Evolutionary conservation across 1,140 invertebrate species (phyloP), one percentile per base, ranked within the genome.

Genomic region (Lepidostoma basale): DNA sequence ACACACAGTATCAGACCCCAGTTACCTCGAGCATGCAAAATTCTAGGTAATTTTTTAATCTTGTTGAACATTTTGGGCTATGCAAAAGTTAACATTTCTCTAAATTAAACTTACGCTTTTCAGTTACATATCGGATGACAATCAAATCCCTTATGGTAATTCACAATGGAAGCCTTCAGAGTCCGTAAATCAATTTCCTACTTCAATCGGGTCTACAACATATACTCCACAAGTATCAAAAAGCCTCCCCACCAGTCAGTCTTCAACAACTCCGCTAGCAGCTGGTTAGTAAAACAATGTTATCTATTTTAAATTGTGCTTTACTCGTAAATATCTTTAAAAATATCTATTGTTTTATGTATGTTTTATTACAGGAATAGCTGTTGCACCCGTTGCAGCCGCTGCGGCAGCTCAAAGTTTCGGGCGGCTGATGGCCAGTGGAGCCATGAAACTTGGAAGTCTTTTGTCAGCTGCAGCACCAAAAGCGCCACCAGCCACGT

Each of bases 231-330:
- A 66, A 62, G 65, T 72, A 12, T n/a, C 80, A 78, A 74, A 78
- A 81, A 76, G 76, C 79, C 65, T 77, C 73, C 72, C 74, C 70
- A 58, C 84, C 83, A 73, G 85, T 86, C 76, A 87, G 87, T 77
- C 78, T 84, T 70, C 83, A 82, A 42, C 84, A 82, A 83, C 69
- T 74, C 76, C 59, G 70, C 26, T 65, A 12, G 30, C 36, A 54
- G 62, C 62, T n/a, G 62, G 62, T 65, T 12, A 63, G 28, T 8
- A 20, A 0, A 14, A 1, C 30, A 39, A 45, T 16, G 8, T 14
- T 1, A 45, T 36, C n/a, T n/a, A n/a, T n/a, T n/a, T n/a, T n/a
- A n/a, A n/a, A n/a, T n/a, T n/a, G n/a, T n/a, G n/a, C n/a, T n/a
- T n/a, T n/a, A n/a, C n/a, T n/a, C n/a, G n/a, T n/a, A n/a, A n/a